phyloP scores from a whole-genome alignment of 2,113 vertebrate genomes.

The Heterotis niloticus region DNA sequence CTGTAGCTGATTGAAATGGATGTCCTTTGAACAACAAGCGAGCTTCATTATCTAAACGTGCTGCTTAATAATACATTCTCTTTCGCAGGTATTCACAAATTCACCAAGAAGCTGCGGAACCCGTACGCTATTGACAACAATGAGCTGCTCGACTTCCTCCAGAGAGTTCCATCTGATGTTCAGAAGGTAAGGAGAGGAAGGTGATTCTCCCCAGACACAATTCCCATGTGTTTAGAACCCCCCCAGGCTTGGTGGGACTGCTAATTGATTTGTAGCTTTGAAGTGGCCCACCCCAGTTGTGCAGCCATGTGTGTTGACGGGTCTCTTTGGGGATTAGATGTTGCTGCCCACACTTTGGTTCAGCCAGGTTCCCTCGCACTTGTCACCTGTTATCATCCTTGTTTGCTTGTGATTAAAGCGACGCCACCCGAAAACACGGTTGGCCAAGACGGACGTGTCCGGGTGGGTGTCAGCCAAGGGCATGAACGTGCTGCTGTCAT shows the following conservation, averaged over 20 bases:
- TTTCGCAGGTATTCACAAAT: conserved; percentile 92
- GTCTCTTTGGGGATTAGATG: conserved; percentile 34
- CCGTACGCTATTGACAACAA: conserved; percentile 93
- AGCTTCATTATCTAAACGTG: not conserved
- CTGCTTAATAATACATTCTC: not conserved
- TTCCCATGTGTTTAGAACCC: conserved; percentile 37
- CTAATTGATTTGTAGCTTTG: conserved; percentile 51
- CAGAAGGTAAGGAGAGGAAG: conserved; percentile 78
- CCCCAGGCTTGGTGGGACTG: conserved; percentile 66
- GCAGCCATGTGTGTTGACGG: conserved; percentile 45
- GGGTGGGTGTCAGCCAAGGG: conserved; percentile 2
- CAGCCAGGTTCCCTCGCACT: conserved; percentile 24
- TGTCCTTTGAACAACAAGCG: not conserved
- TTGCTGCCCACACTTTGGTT: conserved; percentile 44
- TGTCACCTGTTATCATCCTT: conserved; percentile 57
- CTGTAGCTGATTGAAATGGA: conserved; percentile 11
- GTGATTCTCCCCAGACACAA: not conserved
- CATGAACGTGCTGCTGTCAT: conserved; percentile 8
- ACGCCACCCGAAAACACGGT: conserved; percentile 8
- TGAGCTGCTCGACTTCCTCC: conserved; percentile 92
- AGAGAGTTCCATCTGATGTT: conserved; percentile 94
- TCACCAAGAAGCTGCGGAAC: conserved; percentile 96
- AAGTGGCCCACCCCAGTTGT: not conserved
- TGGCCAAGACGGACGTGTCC: conserved; percentile 15
- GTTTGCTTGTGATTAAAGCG: conserved; percentile 47